A percentile compares a stretch with the other conserved stretches of the same genome.
Conservation (phyloP, 2,797 vertebrate genomes). For the Pristis pectinata region DNA sequence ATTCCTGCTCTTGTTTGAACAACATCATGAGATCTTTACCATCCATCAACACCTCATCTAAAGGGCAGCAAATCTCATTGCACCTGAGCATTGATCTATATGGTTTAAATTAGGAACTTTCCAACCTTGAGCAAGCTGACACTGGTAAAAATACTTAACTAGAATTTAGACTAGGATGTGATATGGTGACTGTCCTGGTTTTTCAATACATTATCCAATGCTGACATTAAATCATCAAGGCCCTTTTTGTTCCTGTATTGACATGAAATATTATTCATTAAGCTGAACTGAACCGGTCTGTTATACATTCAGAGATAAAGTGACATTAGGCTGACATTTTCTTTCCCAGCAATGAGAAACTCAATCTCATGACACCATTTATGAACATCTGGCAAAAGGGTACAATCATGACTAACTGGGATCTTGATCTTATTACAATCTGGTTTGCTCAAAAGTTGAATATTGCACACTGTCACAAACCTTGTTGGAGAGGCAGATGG, state of each 20-base stretch:
- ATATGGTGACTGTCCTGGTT: neutral
- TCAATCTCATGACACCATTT: neutral
- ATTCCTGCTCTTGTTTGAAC: neutral
- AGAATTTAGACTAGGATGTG: neutral
- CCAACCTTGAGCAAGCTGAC: neutral
- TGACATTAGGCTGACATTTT: neutral
- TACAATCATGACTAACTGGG: neutral
- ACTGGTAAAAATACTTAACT: neutral
- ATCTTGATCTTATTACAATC: slow-evolving; percentile 1
- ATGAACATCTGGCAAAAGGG: neutral
- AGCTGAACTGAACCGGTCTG: neutral
- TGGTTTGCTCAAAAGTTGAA: slow-evolving; percentile 13
- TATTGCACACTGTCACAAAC: neutral
- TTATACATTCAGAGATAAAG: slow-evolving; percentile 4
- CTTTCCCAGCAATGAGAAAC: slow-evolving; percentile 7
- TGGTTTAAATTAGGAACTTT: neutral
- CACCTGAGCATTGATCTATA: neutral
- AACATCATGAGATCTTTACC: too few relatives aligned
- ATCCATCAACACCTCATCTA: neutral
- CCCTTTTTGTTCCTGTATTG: slow-evolving; percentile 12
- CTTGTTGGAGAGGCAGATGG: neutral
- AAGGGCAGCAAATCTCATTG: neutral
- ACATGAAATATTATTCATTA: neutral
- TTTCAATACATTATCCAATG: neutral
- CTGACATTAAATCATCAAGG: neutral